Base-by-base conservation (phyloP, 2,797 vertebrate genomes). In the Bucorvus abyssinicus region DNA sequence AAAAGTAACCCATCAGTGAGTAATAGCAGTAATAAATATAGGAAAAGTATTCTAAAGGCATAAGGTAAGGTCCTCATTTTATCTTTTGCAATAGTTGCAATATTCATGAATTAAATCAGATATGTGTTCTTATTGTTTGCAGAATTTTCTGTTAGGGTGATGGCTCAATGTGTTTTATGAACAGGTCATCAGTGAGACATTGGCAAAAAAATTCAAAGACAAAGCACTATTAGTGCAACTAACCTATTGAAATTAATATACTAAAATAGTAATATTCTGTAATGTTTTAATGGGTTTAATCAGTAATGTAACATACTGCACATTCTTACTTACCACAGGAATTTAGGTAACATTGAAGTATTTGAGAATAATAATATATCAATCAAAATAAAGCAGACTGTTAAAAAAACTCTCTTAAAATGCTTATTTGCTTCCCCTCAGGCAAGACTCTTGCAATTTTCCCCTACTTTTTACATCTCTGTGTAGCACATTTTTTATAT, bases 1-100 rank as follows among this genome's bases (percentile, higher is more conserved):
- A 75, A 87, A 40, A 73, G 79, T 80, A 94, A 57, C 23, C 8
- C 60, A 60, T 61, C 65, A 70, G 26, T 75, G 65, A 89, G 18
- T 67, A 95, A 94, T 23, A 88, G 64, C 30, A 45, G 49, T 56
- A 92, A 93, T 94, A 91, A 91, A 91, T 65, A 87, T 3, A 87
- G 24, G n/a, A 91, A 70, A 92, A 89, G 49, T 52, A 80, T 93
- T 92, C 60, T 89, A 78, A 85, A 75, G 59, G 29, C 84, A 75
- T 85, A 89, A 93, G 69, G 42, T 23, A 77, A 87, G 30, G 14
- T 59, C n/a, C 71, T 77, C 5, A 50, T 92, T 73, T 89, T 84
- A 44, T 92, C 57, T 74, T 77, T 59, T 91, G 44, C 57, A 85
- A 45, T 29, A 90, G 23, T 80, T 44, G 7, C 65, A 92, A 79